Evolutionary conservation across 1,140 invertebrate genomes (phyloP).

Genomic region (Drosophila melanica): DNA sequence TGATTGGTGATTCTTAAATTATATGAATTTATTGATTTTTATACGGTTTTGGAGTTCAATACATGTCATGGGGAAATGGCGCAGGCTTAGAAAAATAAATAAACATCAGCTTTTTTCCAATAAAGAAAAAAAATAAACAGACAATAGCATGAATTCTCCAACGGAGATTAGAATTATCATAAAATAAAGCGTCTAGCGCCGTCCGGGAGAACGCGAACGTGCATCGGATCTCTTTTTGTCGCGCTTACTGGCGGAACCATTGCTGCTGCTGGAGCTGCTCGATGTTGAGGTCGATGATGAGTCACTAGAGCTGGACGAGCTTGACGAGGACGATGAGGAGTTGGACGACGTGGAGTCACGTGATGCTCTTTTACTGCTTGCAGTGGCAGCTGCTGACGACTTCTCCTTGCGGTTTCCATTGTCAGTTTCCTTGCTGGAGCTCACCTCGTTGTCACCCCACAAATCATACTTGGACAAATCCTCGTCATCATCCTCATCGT

Average conservation of each 20-base stretch:
- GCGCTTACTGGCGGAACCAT: conserved; percentile 44
- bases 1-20: conserved; percentile 58
- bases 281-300: conserved; percentile 58
- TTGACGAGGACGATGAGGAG: conserved; percentile 73
- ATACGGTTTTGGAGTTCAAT: conserved; percentile 43
- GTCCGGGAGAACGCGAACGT: conserved; percentile 20
- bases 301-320: conserved; percentile 72
- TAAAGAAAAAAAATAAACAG: conserved; percentile 19
- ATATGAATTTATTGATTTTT: conserved; percentile 63
- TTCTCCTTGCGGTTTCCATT: conserved; percentile 50
- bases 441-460: conserved; percentile 87
- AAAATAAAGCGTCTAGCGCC: conserved; percentile 3
- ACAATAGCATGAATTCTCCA: conserved; percentile 34
- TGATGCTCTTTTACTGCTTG: conserved; percentile 42
- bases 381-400: neutral
- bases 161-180: conserved; percentile 13
- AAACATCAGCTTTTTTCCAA: conserved; percentile 38
- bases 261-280: conserved; percentile 64
- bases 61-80: conserved; percentile 53
- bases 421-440: conserved; percentile 48
- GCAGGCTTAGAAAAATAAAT: conserved; percentile 65
- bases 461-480: conserved; percentile 94
- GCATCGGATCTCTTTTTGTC: conserved; percentile 33
- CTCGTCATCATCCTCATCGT: conserved; percentile 88
- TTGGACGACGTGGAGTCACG: conserved; percentile 63